Evolutionary conservation across 2,888 invertebrate genomes (phyloP), one percentile per base, ranked within the genome.

Genomic region (Ophion ellenae): DNA sequence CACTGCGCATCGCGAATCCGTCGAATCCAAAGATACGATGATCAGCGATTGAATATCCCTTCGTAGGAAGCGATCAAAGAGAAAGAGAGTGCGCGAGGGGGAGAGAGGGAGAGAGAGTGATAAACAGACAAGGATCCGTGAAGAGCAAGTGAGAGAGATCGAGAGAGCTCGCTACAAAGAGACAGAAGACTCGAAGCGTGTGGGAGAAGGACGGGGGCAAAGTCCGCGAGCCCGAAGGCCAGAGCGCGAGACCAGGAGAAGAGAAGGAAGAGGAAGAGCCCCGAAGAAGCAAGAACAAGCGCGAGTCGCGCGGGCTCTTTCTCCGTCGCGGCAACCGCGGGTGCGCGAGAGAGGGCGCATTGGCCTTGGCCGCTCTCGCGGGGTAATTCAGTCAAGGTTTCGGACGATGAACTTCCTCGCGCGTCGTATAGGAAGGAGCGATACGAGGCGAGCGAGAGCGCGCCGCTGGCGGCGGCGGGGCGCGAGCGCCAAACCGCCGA

Each of bases 301-400:
- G 84, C 73, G 81, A 81, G 63, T 36, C 67, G 75, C 53, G 86
- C 75, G 32, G 2, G 32, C 32, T 32, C 32, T 32, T 32, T 32
- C 32, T 64, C 69, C 71, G 80, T 84, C 87, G 86, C 81, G 81
- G 78, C 75, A 61, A 57, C 88, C 17, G 91, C 89, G 91, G 90
- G 91, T 90, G 91, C 89, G 91, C 89, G 91, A 89, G 92, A 90
- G 91, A 90, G 91, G 91, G 91, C 90, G 90, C 95, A 94, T 94
- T 96, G 96, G 96, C 96, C 96, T 96, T 96, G 96, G 96, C 96
- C 96, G 94, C 92, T 91, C 94, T 93, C 93, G 93, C 93, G 95
- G 95, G 95, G 96, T 97, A 96, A 97, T 96, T 97, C 96, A 97
- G 97, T 97, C 97, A 97, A 97, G 97, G 97, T 97, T 97, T 96